Conservation (phyloP, 2,797 vertebrate genomes). For the Bovichtus diacanthus region DNA sequence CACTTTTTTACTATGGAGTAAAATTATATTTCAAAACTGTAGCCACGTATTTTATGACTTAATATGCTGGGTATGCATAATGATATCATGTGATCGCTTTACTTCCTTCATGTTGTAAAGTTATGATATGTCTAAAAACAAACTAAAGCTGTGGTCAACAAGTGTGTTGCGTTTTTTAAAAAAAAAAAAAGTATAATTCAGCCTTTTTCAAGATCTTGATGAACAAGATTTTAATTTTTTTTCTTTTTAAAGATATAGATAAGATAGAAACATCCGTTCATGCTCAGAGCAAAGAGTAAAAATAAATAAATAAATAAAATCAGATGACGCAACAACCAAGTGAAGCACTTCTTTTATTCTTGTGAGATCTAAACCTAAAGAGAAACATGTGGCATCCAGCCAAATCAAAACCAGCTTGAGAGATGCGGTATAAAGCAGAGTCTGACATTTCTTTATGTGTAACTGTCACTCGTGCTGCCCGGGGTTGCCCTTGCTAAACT, state of each 20-base stretch:
- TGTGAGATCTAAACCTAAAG: conserved; percentile 29
- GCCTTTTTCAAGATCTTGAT: background rate
- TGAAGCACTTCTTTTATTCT: conserved; percentile 26
- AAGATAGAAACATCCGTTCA: conserved; percentile 2
- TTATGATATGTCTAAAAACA: background rate
- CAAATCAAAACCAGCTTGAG: conserved; percentile 62
- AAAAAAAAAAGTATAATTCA: background rate
- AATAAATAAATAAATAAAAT: too few species aligned
- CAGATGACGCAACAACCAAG: conserved; percentile 41
- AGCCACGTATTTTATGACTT: conserved; percentile 14
- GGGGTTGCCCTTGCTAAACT: conserved; percentile 72
- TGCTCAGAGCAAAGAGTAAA: background rate
- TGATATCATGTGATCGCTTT: background rate
- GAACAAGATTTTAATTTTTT: too few species aligned
- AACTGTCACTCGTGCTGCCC: conserved; percentile 65
- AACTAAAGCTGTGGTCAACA: background rate
- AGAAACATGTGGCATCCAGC: conserved; percentile 48
- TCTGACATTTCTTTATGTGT: conserved; percentile 70
- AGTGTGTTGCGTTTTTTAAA: background rate
- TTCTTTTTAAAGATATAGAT: too few species aligned
- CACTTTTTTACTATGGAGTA: background rate
- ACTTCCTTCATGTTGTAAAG: background rate
- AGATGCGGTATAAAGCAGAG: conserved; percentile 52
- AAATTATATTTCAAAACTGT: conserved; percentile 2
- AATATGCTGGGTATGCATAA: background rate